Conservation (phyloP, 2,797 vertebrate genomes). For the Scarus forsteni region DNA sequence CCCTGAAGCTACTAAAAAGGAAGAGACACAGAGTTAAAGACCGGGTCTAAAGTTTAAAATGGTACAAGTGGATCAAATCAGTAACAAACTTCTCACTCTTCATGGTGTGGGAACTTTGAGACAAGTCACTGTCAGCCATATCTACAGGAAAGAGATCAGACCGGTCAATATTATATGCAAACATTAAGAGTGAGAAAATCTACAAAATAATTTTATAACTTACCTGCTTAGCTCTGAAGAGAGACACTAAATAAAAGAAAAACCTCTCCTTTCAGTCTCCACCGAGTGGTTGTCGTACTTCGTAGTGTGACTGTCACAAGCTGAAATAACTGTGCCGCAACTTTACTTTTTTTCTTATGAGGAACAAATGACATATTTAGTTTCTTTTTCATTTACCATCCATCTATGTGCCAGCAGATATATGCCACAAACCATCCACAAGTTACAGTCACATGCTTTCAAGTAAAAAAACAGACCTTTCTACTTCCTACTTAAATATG, state of each 20-base stretch:
- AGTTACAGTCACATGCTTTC: no score
- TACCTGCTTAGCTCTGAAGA: constrained; percentile 44
- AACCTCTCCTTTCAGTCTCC: constrained; percentile 11
- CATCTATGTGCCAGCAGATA: no score
- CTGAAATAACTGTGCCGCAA: constrained; percentile 44
- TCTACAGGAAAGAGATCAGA: constrained; percentile 22
- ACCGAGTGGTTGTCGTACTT: neutral
- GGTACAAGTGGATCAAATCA: neutral
- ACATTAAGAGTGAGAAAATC: neutral
- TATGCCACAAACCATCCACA: no score
- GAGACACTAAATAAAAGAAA: constrained; percentile 11
- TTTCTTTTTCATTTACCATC: constrained; percentile 1
- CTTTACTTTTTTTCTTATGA: constrained; percentile 12
- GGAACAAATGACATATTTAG: constrained; percentile 47
- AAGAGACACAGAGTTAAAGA: neutral
- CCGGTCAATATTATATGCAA: neutral
- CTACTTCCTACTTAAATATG: no score
- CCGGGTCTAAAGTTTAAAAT: neutral
- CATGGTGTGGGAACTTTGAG: no score
- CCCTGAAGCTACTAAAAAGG: constrained; percentile 51
- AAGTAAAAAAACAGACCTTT: no score
- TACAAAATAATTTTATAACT: constrained; percentile 3
- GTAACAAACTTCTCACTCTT: constrained; percentile 56
- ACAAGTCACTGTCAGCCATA: constrained; percentile 9
- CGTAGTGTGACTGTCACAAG: neutral